A percentile compares a stretch with the other conserved stretches of the same genome.
Evolutionary conservation across 2,113 vertebrate species (phyloP).

Genomic region (Erpornis zantholeuca): DNA sequence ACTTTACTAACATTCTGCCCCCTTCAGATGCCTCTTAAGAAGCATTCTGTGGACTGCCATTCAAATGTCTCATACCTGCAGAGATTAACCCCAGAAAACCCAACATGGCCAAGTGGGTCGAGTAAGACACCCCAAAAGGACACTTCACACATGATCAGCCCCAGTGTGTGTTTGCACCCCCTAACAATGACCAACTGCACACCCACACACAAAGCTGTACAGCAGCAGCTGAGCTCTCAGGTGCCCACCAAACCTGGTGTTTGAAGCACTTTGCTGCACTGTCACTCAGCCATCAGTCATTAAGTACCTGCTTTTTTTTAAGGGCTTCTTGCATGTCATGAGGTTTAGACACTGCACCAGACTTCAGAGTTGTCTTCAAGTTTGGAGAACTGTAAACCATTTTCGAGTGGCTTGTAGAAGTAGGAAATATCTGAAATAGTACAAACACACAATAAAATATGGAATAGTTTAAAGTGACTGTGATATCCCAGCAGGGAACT

Average conservation of each 20-base stretch:
- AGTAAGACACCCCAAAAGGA: neutral
- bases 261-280: neutral
- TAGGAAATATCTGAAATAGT: slow-evolving; percentile 70
- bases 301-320: slow-evolving; percentile 92
- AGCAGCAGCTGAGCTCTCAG: neutral
- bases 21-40: neutral
- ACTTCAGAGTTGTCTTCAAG: slow-evolving; percentile 82
- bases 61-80: neutral
- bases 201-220: neutral
- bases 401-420: slow-evolving; percentile 80
- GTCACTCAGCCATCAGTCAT: neutral
- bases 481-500: neutral
- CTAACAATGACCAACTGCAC: neutral
- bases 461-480: neutral
- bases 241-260: neutral
- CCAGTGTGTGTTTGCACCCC: fast-evolving
- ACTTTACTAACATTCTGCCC: neutral
- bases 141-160: too few species aligned
- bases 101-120: fast-evolving
- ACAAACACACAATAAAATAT: neutral
- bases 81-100: neutral
- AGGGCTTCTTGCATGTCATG: slow-evolving; percentile 88
- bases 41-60: neutral
- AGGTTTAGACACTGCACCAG: slow-evolving; percentile 83
- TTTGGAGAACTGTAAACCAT: slow-evolving; percentile 78